Evolutionary conservation across 1,140 invertebrate genomes (phyloP).

Genomic region (Drosophila lini): DNA sequence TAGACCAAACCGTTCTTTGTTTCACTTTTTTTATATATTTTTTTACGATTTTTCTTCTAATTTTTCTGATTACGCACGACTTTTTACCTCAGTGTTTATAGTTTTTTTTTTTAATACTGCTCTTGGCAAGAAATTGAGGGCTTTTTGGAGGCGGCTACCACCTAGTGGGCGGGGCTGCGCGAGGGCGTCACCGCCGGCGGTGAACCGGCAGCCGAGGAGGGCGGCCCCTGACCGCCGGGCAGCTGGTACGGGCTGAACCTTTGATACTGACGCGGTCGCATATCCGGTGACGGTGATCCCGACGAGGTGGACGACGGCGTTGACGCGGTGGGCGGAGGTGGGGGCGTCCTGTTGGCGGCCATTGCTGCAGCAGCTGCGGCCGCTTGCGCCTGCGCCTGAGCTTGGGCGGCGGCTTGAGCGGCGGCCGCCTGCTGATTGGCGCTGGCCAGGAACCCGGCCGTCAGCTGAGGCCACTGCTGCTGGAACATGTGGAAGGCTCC

Average conservation of each 20-base stretch:
- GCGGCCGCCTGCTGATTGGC: constrained; percentile 82
- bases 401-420: constrained; percentile 70
- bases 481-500: constrained; percentile 84
- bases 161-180: constrained; percentile 79
- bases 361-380: constrained; percentile 66
- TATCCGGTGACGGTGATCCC: constrained; percentile 83
- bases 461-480: constrained; percentile 84
- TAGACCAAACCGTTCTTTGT: too few species aligned
- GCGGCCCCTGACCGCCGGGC: constrained; percentile 52
- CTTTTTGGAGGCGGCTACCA: background rate
- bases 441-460: constrained; percentile 82
- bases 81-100: constrained; percentile 21
- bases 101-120: constrained; percentile 71
- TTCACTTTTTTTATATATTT: background rate
- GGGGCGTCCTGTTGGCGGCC: constrained; percentile 71
- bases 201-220: constrained; percentile 49
- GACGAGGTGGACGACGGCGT: constrained; percentile 81
- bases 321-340: constrained; percentile 79
- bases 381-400: constrained; percentile 72
- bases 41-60: background rate
- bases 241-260: constrained; percentile 83
- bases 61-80: background rate
- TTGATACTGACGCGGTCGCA: constrained; percentile 82
- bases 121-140: constrained; percentile 58
- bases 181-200: constrained; percentile 51